A percentile compares a stretch with the other conserved stretches of the same genome.
These are phyloP conservation scores for Sterrhoptilus dennistouni DNA, from an alignment of 2,113 vertebrate species.

Conservation along the genomic window DNA sequence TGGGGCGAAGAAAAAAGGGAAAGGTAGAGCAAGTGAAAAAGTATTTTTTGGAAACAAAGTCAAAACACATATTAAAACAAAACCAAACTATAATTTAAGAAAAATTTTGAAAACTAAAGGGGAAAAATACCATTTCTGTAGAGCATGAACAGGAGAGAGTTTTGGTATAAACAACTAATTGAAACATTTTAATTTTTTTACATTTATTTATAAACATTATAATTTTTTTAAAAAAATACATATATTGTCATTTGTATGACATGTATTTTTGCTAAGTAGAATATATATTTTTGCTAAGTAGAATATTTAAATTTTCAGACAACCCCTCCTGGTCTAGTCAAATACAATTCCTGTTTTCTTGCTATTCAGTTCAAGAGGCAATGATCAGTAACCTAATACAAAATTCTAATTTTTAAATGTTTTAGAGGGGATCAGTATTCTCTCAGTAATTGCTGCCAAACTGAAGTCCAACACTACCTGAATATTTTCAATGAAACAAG, in stretches of 20 bases:
- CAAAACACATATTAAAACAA: background rate
- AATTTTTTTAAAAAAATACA: no score
- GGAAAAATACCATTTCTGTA: background rate
- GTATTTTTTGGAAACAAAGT: background rate
- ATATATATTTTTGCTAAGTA: background rate
- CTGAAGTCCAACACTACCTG: background rate
- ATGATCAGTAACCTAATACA: background rate
- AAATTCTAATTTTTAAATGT: background rate
- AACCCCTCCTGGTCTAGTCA: background rate
- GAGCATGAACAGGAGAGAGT: background rate
- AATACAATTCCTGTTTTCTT: background rate
- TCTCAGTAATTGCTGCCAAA: background rate
- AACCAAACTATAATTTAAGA: background rate
- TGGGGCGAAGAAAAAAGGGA: background rate
- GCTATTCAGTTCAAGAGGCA: background rate
- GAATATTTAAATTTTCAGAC: background rate
- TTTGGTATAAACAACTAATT: background rate
- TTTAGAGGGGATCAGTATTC: background rate
- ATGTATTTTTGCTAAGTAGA: background rate
- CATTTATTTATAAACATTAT: no score
- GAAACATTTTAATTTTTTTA: background rate
- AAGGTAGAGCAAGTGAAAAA: background rate
- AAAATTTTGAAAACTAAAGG: background rate
- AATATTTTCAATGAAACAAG: background rate
- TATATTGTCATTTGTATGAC: no score